A percentile compares a stretch with the other conserved stretches of the same genome.
Conservation (phyloP, 2,888 invertebrate genomes). For the Minunthozetes semirufus region DNA sequence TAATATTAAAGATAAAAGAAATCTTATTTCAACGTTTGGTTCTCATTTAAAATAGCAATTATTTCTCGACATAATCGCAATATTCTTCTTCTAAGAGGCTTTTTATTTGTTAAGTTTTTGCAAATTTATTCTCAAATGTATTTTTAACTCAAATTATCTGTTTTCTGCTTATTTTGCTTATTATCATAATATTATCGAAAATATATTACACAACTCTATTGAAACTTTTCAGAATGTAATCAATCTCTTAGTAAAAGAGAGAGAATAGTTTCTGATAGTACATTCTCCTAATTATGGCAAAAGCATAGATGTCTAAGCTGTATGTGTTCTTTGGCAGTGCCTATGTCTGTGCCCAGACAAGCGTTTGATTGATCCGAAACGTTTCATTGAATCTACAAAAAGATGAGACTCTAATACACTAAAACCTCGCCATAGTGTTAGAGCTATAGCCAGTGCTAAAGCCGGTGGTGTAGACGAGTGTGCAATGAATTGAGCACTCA, state of each 20-base stretch:
- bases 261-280: neutral
- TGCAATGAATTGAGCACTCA: constrained; percentile 29
- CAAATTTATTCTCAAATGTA: constrained; percentile 29
- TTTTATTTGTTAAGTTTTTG: constrained; percentile 7
- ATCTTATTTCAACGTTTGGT: neutral
- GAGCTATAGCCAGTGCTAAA: neutral
- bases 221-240: constrained; percentile 4
- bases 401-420: constrained; percentile 24
- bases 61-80: constrained; percentile 13
- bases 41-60: constrained; percentile 9
- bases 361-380: constrained; percentile 31
- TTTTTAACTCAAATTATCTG: constrained; percentile 16
- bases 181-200: neutral
- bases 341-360: constrained; percentile 28
- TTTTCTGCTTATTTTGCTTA: constrained; percentile 15
- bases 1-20: neutral
- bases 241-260: constrained; percentile 1
- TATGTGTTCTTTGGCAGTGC: neutral
- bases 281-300: constrained; percentile 24
- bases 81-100: constrained; percentile 10
- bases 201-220: neutral
- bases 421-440: neutral
- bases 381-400: constrained; percentile 33
- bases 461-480: neutral
- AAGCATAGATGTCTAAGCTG: constrained; percentile 9